These are phyloP conservation scores for Rotaria magnacalcarata DNA, from an alignment of 2,888 invertebrate genomes.

Conservation along the genomic window DNA sequence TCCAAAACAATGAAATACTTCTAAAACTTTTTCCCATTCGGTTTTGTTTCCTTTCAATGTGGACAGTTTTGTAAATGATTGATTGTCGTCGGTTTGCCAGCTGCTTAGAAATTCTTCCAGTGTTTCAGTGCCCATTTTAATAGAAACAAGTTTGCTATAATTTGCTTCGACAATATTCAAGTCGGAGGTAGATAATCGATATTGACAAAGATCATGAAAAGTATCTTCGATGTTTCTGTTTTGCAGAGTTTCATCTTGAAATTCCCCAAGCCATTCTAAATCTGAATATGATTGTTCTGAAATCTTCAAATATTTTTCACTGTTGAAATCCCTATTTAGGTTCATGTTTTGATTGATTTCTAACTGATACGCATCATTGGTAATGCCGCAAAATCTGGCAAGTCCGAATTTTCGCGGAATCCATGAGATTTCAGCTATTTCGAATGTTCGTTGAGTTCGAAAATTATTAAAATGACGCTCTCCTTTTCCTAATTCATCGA, in stretches of 20 bases:
- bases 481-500: not conserved
- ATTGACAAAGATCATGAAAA: not conserved
- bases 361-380: not conserved
- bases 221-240: not conserved
- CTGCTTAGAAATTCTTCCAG: not conserved
- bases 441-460: not conserved
- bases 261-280: not conserved
- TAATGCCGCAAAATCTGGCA: not conserved
- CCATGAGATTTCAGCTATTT: not conserved
- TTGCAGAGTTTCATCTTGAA: not conserved
- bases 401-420: not conserved
- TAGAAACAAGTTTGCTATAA: not conserved
- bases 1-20: not conserved
- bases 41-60: not conserved
- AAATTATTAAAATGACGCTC: not conserved
- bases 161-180: not conserved
- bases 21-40: not conserved
- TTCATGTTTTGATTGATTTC: not conserved
- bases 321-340: not conserved
- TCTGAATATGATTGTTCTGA: not conserved
- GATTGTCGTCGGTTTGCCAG: not conserved
- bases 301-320: not conserved
- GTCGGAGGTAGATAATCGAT: not conserved
- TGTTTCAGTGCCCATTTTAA: not conserved
- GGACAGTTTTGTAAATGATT: not conserved